Evolutionary conservation across 2,113 vertebrate genomes (phyloP).

Genomic region (Mola mola): DNA sequence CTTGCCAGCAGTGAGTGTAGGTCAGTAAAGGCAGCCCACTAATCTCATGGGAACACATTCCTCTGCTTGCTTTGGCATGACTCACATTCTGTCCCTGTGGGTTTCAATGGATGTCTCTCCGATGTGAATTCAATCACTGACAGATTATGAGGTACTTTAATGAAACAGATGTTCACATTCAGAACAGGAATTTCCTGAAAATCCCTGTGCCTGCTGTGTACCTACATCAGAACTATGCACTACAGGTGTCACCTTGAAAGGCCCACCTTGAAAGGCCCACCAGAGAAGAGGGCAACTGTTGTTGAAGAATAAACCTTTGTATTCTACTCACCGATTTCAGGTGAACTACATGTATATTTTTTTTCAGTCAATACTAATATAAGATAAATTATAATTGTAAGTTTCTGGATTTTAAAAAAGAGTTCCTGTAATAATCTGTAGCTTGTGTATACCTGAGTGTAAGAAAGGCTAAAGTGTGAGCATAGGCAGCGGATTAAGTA

Average conservation of each 20-base stretch:
- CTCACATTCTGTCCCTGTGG: conserved; percentile 53
- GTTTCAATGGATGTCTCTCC: conserved; percentile 32
- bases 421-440: no score
- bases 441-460: no score
- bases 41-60: conserved; percentile 51
- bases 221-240: conserved; percentile 4
- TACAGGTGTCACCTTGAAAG: no score
- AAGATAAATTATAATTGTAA: no score
- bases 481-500: no score
- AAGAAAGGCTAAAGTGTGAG: no score
- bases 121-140: conserved; percentile 31
- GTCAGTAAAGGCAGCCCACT: conserved; percentile 4
- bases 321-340: no score
- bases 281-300: not conserved
- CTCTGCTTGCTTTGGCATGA: conserved; percentile 51
- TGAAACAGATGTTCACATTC: conserved; percentile 51
- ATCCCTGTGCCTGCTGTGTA: not conserved
- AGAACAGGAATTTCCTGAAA: conserved; percentile 64
- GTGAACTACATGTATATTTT: no score
- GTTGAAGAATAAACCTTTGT: not conserved
- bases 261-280: conserved; percentile 20
- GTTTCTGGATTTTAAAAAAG: no score
- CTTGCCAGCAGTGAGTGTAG: conserved; percentile 1
- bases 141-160: conserved; percentile 18
- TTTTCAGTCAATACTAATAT: no score